Percentiles rank a stretch among this genome's conserved stretches.
Evolutionary conservation across 2,797 vertebrate genomes (phyloP).

Genomic region (Danio choprae): DNA sequence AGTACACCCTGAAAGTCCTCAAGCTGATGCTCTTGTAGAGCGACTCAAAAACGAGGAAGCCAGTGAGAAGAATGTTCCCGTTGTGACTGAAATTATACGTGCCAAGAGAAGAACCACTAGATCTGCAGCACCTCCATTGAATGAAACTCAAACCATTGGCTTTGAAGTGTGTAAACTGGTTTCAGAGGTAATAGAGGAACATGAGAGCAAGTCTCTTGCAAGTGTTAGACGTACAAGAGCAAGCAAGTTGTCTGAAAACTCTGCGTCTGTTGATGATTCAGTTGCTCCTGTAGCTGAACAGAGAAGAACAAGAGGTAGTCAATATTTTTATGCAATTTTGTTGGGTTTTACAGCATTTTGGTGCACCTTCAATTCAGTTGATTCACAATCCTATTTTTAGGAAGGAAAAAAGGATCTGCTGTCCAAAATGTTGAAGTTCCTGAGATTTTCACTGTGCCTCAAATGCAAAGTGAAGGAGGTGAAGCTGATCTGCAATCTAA

Average conservation of each 20-base stretch:
- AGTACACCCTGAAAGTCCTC: slow-evolving; percentile 70
- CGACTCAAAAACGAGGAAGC: slow-evolving; percentile 73
- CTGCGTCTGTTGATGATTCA: slow-evolving; percentile 68
- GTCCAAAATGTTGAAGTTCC: slow-evolving; percentile 69
- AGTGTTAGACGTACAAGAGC: slow-evolving; percentile 57
- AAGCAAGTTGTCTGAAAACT: slow-evolving; percentile 63
- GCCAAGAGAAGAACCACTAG: slow-evolving; percentile 64
- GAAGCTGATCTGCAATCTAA: not conserved
- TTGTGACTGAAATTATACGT: slow-evolving; percentile 63
- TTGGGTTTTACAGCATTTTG: not conserved
- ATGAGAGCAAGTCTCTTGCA: slow-evolving; percentile 15
- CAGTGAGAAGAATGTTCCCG: slow-evolving; percentile 61
- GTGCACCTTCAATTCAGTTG: slow-evolving; percentile 33
- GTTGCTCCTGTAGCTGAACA: slow-evolving; percentile 83
- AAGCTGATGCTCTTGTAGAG: slow-evolving; percentile 75
- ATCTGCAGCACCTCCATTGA: slow-evolving; percentile 5
- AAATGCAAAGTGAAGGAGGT: slow-evolving; percentile 74
- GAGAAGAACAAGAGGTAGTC: slow-evolving; percentile 73
- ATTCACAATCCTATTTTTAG: slow-evolving; percentile 69
- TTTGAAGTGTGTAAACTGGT: not conserved
- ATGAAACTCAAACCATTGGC: not conserved
- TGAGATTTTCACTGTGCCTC: slow-evolving; percentile 79
- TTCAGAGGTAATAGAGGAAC: slow-evolving; percentile 1
- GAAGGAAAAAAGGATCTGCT: slow-evolving; percentile 69
- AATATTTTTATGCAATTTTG: not conserved